Evolutionary conservation across 2,888 invertebrate genomes (phyloP).

Genomic region (Tetheella fluctuosa): DNA sequence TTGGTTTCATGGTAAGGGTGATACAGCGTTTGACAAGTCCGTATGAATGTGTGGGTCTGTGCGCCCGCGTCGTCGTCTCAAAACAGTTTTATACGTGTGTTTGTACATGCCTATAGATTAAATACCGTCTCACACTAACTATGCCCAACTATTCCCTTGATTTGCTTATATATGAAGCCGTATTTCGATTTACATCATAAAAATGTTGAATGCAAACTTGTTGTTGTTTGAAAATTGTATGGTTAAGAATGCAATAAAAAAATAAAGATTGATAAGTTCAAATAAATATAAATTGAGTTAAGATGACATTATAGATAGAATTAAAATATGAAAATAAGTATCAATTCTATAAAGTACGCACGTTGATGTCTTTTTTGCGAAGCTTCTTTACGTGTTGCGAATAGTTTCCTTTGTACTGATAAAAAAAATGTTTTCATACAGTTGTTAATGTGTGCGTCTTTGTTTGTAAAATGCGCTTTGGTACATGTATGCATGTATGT

Average conservation of each 20-base stretch:
- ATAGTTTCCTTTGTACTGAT: slow-evolving; percentile 10
- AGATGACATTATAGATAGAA: too few relatives aligned
- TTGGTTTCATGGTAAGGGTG: slow-evolving; percentile 32
- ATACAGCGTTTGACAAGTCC: slow-evolving; percentile 26
- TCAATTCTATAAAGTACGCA: too few relatives aligned
- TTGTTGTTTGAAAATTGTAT: too few relatives aligned
- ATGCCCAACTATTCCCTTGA: slow-evolving; percentile 11
- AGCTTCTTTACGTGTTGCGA: slow-evolving; percentile 13
- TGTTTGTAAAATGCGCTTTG: slow-evolving; percentile 15
- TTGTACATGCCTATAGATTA: slow-evolving; percentile 57
- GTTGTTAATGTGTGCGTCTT: slow-evolving; percentile 26
- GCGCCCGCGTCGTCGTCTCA: slow-evolving; percentile 50
- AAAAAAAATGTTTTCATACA: background rate
- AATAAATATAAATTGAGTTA: too few relatives aligned
- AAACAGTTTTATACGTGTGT: slow-evolving; percentile 49
- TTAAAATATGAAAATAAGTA: too few relatives aligned
- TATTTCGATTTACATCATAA: background rate
- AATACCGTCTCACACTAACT: slow-evolving; percentile 44
- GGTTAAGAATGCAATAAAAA: too few relatives aligned
- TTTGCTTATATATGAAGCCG: background rate
- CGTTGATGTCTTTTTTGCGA: slow-evolving; percentile 38
- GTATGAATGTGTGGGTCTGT: slow-evolving; percentile 39
- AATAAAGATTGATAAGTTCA: too few relatives aligned
- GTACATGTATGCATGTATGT: slow-evolving; percentile 29
- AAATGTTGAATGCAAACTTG: too few relatives aligned